Base-by-base conservation (phyloP, 2,113 vertebrate genomes). In the Taurulus bubalis region DNA sequence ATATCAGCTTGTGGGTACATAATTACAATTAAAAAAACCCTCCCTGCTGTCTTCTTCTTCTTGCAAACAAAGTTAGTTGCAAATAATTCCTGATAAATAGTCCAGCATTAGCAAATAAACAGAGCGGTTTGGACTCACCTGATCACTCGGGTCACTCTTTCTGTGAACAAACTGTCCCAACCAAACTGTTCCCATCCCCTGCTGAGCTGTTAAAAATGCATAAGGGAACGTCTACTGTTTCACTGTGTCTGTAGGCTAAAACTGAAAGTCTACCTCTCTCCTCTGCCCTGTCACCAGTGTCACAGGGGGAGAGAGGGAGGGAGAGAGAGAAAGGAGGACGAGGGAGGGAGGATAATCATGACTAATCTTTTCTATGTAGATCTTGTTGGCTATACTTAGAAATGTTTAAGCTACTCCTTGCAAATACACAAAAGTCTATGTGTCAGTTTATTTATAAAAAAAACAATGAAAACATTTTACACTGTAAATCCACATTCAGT, bases 121-220 rank as follows among this genome's bases (percentile, higher is more conserved):
- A 67, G 66, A 89, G 79, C 28, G 1, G 11, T 75, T 22, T 59
- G 30, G 71, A 93, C 93, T 93, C 84, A 93, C 92, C 92, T 90
- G 87, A 87, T 79, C 86, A 85, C 80, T 74, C n/a, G 75, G 26
- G 84, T 83, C 80, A 60, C 79, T 82, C 83, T 91, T 91, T 92
- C 86, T 90, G 85, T 85, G 90, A 77, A 93, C 91, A 92, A 87
- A 86, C 76, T 82, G 91, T 92, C 89, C 92, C 74, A 77, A 89
- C 76, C 87, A 68, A 86, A 90, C 80, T 86, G 92, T 90, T 92
- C 91, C 92, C 92, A 93, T 94, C 93, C 85, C 92, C 90, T 91
- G 93, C 93, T 92, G 92, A 94, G 92, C 90, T 91, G 90, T 94
- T 91, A 94, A 93, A 94, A 93, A 94, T 94, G 91, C 93, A 94